These are phyloP conservation scores for Lepus timidus DNA, from an alignment of 2,113 vertebrate genomes.

Conservation along the genomic window DNA sequence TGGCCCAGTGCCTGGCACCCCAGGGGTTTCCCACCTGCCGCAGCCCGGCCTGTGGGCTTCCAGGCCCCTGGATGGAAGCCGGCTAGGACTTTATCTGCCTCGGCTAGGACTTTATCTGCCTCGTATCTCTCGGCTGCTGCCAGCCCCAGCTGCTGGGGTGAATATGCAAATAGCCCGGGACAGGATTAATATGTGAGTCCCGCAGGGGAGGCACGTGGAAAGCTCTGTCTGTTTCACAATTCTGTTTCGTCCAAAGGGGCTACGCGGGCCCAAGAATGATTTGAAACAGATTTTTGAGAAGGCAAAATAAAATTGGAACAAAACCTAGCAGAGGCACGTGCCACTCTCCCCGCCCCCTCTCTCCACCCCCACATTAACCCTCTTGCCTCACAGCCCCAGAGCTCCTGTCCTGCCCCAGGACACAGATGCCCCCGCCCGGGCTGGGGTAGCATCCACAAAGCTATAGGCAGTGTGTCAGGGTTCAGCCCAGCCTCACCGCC, in stretches of 20 bases:
- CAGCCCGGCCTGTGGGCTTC: rapidly evolving
- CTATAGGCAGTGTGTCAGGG: background rate
- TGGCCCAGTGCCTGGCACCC: background rate
- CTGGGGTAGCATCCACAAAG: rapidly evolving
- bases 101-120: background rate
- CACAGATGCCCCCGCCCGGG: rapidly evolving
- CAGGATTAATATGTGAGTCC: background rate
- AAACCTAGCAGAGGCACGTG: slow-evolving; percentile 37
- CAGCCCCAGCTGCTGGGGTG: background rate
- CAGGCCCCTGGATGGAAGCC: background rate
- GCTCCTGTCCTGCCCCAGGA: background rate
- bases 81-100: no score
- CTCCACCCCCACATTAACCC: slow-evolving; percentile 3
- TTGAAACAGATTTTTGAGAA: slow-evolving; percentile 83
- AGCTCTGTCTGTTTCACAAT: slow-evolving; percentile 71
- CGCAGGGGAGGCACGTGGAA: slow-evolving; percentile 35
- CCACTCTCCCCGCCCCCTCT: slow-evolving; percentile 44
- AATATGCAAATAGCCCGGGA: background rate
- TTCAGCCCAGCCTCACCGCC: background rate
- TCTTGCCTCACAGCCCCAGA: background rate
- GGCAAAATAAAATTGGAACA: slow-evolving; percentile 73
- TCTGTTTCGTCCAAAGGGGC: slow-evolving; percentile 50
- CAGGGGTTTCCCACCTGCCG: slow-evolving; percentile 52
- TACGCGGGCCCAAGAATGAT: slow-evolving; percentile 65
- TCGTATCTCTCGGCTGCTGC: slow-evolving; percentile 12